Percentiles rank a stretch among this genome's conserved stretches.
These are phyloP conservation scores for Oconnorella tubifera DNA, from an alignment of 2,888 invertebrate genomes.

Conservation along the genomic window DNA sequence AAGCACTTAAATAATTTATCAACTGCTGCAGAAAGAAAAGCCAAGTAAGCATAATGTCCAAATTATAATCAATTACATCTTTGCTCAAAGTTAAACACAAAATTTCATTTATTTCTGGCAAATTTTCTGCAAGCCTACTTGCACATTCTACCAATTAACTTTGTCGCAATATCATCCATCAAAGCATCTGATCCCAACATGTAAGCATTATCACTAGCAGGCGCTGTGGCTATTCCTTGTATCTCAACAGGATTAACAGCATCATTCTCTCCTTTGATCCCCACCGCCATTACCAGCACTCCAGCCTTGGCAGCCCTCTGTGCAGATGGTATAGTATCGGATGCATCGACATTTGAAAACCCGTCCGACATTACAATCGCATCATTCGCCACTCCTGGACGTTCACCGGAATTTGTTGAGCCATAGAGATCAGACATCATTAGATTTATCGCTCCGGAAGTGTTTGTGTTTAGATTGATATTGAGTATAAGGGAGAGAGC, in stretches of 20 bases:
- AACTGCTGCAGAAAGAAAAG: no score
- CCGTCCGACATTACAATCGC: slow-evolving; percentile 45
- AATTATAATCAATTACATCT: no score
- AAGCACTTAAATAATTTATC: no score
- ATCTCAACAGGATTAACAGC: slow-evolving; percentile 24
- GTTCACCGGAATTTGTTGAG: slow-evolving; percentile 23
- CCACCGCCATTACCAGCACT: slow-evolving; percentile 43
- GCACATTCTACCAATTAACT: slow-evolving; percentile 21
- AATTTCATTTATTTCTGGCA: no score
- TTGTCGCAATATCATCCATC: slow-evolving; percentile 14
- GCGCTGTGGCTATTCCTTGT: slow-evolving; percentile 26
- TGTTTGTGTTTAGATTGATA: slow-evolving; percentile 42
- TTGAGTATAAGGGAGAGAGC: slow-evolving; percentile 42
- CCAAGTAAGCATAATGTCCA: no score
- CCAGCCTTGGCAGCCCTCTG: slow-evolving; percentile 32
- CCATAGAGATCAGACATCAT: slow-evolving; percentile 22
- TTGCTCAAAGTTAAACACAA: no score
- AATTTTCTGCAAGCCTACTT: slow-evolving; percentile 11
- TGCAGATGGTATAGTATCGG: slow-evolving; percentile 38
- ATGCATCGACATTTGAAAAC: slow-evolving; percentile 42
- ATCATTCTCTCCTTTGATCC: slow-evolving; percentile 29
- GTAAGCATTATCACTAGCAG: slow-evolving; percentile 19
- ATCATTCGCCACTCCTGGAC: slow-evolving; percentile 29
- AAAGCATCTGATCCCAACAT: slow-evolving; percentile 6
- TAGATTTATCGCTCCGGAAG: slow-evolving; percentile 36